Evolutionary conservation across 2,113 vertebrate species (phyloP), one percentile per base, ranked within the genome.

Genomic region (Pelusios castaneus): DNA sequence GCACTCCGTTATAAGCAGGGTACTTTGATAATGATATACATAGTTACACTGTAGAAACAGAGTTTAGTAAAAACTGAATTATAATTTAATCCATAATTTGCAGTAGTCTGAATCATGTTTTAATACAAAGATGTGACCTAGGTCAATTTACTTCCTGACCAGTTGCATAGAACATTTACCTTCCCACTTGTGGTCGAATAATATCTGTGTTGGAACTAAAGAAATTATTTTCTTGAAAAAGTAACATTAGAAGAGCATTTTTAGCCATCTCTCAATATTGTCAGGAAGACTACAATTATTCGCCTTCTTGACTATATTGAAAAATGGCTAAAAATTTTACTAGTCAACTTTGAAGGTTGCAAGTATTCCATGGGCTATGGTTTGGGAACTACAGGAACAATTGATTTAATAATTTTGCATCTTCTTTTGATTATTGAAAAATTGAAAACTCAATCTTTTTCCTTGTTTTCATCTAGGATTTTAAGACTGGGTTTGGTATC

Each of bases 401-500:
- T 4, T 82, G 21, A 54, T 92, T 84, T 67, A 86, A 43, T 75
- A 85, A 14, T 84, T 91, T 10, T 79, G 3, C 80, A 29, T 3
- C 0, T 19, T 3, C 58, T 91, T 80, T n/a, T 92, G 12, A 55
- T 90, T 84, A 12, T 80, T 86, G 45, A 82, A 55, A 76, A 34
- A 47, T 49, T 84, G 73, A 90, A 29, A 1, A 5, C 10, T 25
- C 81, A 13, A 86, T 80, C 9, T 19, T 67, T 41, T 86, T 29
- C 24, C 91, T 82, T 94, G n/a, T 93, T 78, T 93, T 94, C 45
- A 55, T n/a, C 24, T 95, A 99, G 99, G 99, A 99, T 97, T 99
- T 98, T 92, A 99, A 98, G 92, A 95, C 98, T 9, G 99, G 99
- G 55, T 97, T 99, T 91, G 99, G 98, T 56, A 99, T 99, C 11